These are phyloP conservation scores for Nothocercus nigrocapillus DNA, from an alignment of 2,113 vertebrate species.

Conservation along the genomic window DNA sequence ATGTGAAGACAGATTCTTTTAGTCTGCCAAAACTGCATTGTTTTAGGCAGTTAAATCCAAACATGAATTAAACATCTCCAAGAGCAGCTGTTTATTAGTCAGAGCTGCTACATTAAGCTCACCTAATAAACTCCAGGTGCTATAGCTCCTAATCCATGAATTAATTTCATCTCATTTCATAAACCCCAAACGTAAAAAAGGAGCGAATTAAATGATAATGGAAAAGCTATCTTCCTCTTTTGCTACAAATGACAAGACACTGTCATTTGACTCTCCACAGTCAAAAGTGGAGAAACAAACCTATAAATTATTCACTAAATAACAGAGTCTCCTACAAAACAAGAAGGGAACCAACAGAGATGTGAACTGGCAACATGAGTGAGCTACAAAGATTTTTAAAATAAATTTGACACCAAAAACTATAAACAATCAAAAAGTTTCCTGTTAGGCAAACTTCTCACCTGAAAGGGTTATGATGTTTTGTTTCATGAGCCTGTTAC, in stretches of 20 bases:
- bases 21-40: background rate
- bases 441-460: background rate
- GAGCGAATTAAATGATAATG: background rate
- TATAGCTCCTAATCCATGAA: background rate
- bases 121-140: background rate
- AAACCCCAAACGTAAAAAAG: background rate
- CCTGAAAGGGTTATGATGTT: background rate
- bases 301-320: background rate
- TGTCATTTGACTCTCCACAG: no score
- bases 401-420: background rate
- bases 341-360: background rate
- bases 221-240: background rate
- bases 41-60: background rate
- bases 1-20: background rate
- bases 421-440: background rate
- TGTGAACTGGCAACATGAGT: background rate
- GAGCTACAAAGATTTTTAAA: background rate
- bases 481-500: background rate
- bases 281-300: background rate
- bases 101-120: background rate
- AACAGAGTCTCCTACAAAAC: background rate
- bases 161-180: background rate
- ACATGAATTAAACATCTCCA: background rate
- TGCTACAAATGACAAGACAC: background rate
- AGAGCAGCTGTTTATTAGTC: background rate